Evolutionary conservation across 2,888 invertebrate species (phyloP), one percentile per base, ranked within the genome.

Genomic region (Tinea pellionella): DNA sequence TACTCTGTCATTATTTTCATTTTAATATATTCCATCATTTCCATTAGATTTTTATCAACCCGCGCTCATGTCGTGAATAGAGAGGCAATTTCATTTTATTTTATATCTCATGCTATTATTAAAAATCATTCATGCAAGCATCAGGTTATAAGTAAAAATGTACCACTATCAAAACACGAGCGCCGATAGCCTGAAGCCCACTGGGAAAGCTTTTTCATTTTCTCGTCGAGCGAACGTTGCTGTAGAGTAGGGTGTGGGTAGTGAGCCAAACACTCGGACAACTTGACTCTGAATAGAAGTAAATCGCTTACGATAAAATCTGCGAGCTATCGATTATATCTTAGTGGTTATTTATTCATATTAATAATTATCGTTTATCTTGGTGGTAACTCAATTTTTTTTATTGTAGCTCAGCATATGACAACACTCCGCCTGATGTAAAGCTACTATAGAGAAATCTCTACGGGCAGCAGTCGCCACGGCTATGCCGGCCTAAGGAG

Each of bases 201-300:
- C 30, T 8, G 18, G 55, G 55, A 29, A 55, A 55, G 16, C 30
- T 30, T 55, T 57, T 57, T 57, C 57, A 57, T 57, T 57, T 57
- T 57, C 57, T 57, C 57, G 57, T 32, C 32, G 57, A 57, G 32
- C 13, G 57, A 32, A 57, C 57, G 55, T 32, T 32, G 15, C 55
- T 29, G 29, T 30, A 57, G 32, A 15, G 53, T 18, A 19, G 19
- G 24, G 24, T n/a, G 47, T 53, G 24, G 24, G 19, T 57, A 57
- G 57, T 57, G 57, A 32, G 32, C 15, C 57, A 13, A 2, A 19
- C 15, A n/a, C 32, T 57, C 57, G 57, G 57, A 57, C 32, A 57
- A 55, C 55, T 32, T 57, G 57, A 15, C 32, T 57, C 18, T 13
- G 16, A 18, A 19, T 19, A 13, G 24, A 15, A 19, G 55, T 55